Conservation (phyloP, 2,113 vertebrate genomes). For the Nyctibius bracteatus region DNA sequence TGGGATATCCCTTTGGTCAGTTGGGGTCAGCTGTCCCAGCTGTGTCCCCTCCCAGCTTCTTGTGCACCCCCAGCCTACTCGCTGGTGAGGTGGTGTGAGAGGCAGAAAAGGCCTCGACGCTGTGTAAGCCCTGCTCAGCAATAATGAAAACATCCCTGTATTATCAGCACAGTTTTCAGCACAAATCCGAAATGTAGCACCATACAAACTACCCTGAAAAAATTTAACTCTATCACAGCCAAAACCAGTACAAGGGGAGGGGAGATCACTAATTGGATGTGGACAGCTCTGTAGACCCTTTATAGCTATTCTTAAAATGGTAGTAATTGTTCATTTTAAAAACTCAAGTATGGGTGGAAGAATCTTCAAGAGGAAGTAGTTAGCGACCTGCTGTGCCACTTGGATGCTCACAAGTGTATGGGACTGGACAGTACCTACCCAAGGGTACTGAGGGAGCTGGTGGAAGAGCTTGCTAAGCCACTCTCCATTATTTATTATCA, state of each 20-base stretch:
- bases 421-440: too few relatives aligned
- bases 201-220: background rate
- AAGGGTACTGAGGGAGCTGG: too few relatives aligned
- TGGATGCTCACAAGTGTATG: too few relatives aligned
- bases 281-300: background rate
- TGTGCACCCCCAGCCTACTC: rapidly evolving
- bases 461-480: too few relatives aligned
- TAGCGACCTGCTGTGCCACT: too few relatives aligned
- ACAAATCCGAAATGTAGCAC: background rate
- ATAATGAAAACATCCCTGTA: background rate
- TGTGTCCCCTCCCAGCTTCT: background rate
- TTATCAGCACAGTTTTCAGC: background rate
- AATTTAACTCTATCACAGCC: background rate
- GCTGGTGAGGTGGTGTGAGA: background rate
- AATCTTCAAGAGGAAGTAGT: too few relatives aligned
- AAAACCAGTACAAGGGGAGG: background rate
- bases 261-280: background rate
- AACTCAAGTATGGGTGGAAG: background rate
- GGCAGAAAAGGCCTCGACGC: background rate
- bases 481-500: too few relatives aligned
- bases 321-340: background rate
- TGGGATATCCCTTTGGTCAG: background rate
- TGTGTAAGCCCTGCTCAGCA: background rate
- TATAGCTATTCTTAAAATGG: background rate
- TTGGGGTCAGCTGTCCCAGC: background rate